Base-by-base conservation (phyloP, 2,888 invertebrate genomes). In the Fragum fragum region DNA sequence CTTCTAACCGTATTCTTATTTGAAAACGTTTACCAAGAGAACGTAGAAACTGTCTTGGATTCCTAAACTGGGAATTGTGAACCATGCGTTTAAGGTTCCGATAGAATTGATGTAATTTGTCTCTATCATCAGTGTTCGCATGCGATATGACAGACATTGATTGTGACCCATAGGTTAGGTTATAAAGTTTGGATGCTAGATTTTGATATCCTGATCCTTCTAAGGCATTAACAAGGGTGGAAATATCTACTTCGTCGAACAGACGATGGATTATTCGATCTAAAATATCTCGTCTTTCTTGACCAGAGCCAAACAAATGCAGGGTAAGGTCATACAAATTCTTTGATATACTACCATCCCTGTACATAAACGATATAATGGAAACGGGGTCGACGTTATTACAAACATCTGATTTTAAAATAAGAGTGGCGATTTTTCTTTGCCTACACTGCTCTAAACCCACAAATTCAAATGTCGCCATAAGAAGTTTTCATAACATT, bases 61-160 rank as follows among this genome's bases (percentile, higher is more conserved):
- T 81, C 26, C 76, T 53, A 28, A 84, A 84, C 52, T 81, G 78
- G 14, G 79, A 66, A 53, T 80, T 75, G 21, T 84, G 80, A 1
- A 81, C 73, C 78, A 73, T 78, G 11, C 77, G 69, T 68, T 84
- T 84, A 1, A 80, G 53, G 26, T 52, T 28, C 53, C 73, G 42
- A 28, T 72, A 83, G 42, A 76, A 79, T 6, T 39, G 23, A n/a
- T 79, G 76, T 39, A 14, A 9, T 9, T 14, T 39, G 14, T 6
- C 14, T 39, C 39, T 39, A 14, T 39, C 14, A 14, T 39, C 39
- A 6, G 39, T 39, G 6, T 6, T 9, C 39, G 39, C 39, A 39
- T 39, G 39, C 14, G 39, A 14, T 9, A 39, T 39, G 39, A 39
- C 39, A 39, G 14, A 6, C 39, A 14, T 14, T 14, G 6, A 14